These are phyloP conservation scores for Troilus luridus DNA, from an alignment of 2,888 invertebrate species.

Conservation along the genomic window DNA sequence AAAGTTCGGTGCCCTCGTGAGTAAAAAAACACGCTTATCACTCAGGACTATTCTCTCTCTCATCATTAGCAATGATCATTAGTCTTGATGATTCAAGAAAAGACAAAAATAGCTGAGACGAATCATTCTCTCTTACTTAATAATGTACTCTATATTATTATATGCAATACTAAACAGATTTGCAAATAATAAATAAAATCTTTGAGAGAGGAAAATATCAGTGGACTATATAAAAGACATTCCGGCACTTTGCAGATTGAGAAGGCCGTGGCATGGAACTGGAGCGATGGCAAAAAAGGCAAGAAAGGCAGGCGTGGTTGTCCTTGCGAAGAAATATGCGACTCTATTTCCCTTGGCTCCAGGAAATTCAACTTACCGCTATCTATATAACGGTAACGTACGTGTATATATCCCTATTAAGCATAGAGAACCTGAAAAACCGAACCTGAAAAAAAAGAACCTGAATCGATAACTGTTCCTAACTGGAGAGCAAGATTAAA, in stretches of 20 bases:
- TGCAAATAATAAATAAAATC: neutral
- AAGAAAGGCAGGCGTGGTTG: neutral
- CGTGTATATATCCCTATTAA: neutral
- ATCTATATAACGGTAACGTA: neutral
- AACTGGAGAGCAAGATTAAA: neutral
- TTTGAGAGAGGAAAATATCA: neutral
- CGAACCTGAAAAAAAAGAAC: neutral
- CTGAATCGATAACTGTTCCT: neutral
- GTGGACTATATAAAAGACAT: neutral
- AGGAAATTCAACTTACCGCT: neutral
- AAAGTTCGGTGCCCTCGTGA: neutral
- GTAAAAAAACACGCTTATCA: neutral
- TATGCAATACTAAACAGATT: neutral
- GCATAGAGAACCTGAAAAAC: neutral
- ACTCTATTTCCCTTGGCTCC: neutral
- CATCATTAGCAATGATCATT: neutral
- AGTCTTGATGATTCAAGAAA: neutral
- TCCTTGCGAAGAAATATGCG: neutral
- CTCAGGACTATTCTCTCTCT: neutral
- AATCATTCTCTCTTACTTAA: neutral
- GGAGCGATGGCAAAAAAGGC: neutral
- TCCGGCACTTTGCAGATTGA: neutral
- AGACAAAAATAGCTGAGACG: neutral
- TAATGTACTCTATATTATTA: neutral
- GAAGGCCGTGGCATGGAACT: conserved; percentile 9